Percentiles rank a stretch among this genome's conserved stretches.
Evolutionary conservation across 2,888 invertebrate genomes (phyloP).

Genomic region (Caenorhabditis parvicauda): DNA sequence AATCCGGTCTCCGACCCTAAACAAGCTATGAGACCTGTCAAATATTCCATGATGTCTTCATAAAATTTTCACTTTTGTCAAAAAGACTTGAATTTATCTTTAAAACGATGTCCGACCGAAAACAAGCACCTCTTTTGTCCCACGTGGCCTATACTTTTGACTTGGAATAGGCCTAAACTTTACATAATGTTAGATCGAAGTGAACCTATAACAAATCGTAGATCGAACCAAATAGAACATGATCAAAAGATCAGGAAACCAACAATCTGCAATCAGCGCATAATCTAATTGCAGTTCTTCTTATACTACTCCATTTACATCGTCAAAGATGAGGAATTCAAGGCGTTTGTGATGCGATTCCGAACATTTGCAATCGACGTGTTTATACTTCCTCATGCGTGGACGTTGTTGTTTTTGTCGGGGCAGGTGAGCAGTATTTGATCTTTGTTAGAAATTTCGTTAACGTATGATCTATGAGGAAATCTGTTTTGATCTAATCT

Average conservation of each 20-base stretch:
- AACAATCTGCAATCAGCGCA: too few relatives aligned
- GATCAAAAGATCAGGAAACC: too few relatives aligned
- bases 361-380: constrained; percentile 27
- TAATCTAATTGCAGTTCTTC: constrained; percentile 11
- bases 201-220: too few relatives aligned
- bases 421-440: constrained; percentile 10
- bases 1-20: neutral
- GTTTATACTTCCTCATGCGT: constrained; percentile 28
- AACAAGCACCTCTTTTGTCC: too few relatives aligned
- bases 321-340: constrained; percentile 16
- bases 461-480: too few relatives aligned
- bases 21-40: neutral
- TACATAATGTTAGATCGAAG: too few relatives aligned
- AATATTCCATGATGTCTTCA: neutral
- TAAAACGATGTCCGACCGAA: too few relatives aligned
- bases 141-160: too few relatives aligned
- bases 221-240: too few relatives aligned
- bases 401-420: constrained; percentile 26
- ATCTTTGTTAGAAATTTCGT: too few relatives aligned
- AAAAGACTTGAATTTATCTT: neutral
- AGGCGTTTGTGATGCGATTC: constrained; percentile 21
- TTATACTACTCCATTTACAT: constrained; percentile 24
- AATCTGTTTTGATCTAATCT: too few relatives aligned
- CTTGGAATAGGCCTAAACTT: too few relatives aligned
- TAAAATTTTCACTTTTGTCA: neutral